A percentile compares a stretch with the other conserved stretches of the same genome.
Conservation (phyloP, 2,888 invertebrate species). For the Phytoseiulus persimilis region DNA sequence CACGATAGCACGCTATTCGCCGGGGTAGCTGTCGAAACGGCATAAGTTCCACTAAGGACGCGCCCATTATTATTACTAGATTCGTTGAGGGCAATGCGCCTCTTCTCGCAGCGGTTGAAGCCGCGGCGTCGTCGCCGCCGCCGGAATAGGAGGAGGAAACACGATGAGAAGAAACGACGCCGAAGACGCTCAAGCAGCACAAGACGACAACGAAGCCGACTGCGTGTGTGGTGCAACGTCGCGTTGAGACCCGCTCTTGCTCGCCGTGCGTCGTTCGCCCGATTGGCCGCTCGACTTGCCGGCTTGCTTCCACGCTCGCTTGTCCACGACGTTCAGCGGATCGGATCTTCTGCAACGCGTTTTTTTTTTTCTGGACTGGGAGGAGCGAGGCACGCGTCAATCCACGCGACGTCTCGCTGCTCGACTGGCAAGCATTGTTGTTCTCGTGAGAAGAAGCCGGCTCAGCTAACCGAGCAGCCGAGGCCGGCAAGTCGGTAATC, state of each 20-base stretch:
- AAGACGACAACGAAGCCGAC: background rate
- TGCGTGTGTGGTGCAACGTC: slow-evolving; percentile 5
- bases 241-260: background rate
- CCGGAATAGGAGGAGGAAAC: background rate
- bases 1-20: background rate
- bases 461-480: background rate
- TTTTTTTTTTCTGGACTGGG: slow-evolving; percentile 5
- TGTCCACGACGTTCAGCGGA: slow-evolving; percentile 5
- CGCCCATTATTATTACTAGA: background rate
- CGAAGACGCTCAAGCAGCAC: background rate
- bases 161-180: background rate
- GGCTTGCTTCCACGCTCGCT: background rate
- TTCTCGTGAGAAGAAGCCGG: background rate
- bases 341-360: background rate
- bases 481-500: background rate
- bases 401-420: background rate
- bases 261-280: too few relatives aligned
- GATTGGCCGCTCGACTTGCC: background rate
- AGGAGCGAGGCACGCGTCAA: background rate
- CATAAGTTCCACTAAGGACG: background rate
- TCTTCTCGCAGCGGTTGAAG: background rate
- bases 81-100: background rate
- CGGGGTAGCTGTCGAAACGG: background rate
- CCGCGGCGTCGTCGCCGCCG: background rate
- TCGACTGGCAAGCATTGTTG: background rate